Conservation (phyloP, 2,888 invertebrate genomes). For the Hypena proboscidalis region DNA sequence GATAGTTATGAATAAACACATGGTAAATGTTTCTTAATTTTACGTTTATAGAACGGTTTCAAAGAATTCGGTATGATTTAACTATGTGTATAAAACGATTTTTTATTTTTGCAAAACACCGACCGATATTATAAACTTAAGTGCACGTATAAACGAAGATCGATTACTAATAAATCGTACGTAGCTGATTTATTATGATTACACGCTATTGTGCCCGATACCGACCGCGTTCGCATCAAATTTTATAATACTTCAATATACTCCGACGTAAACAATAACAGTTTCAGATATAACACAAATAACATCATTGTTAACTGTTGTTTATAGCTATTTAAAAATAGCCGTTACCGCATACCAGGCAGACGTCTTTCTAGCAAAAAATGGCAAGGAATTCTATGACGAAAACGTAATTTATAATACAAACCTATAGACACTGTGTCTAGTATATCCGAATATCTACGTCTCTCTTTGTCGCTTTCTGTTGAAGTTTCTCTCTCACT, state of each 20-base stretch:
- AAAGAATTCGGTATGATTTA: no score
- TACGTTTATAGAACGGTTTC: no score
- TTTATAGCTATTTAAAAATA: slow-evolving; percentile 24
- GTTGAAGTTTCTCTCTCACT: slow-evolving; percentile 79
- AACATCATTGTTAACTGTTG: slow-evolving; percentile 30
- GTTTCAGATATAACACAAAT: slow-evolving; percentile 17
- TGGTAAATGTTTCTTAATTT: no score
- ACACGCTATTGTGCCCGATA: slow-evolving; percentile 16
- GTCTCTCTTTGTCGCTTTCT: slow-evolving; percentile 77
- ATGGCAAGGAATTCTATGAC: slow-evolving; percentile 52
- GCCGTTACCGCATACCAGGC: slow-evolving; percentile 30
- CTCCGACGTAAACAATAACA: slow-evolving; percentile 16
- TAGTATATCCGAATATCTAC: slow-evolving; percentile 77
- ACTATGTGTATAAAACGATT: no score
- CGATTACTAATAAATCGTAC: background rate
- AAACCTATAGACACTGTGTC: slow-evolving; percentile 77
- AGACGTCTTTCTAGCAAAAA: slow-evolving; percentile 26
- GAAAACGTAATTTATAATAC: slow-evolving; percentile 26
- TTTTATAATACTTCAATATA: slow-evolving; percentile 7
- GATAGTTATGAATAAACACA: no score
- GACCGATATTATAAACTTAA: no score
- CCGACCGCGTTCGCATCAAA: slow-evolving; percentile 2
- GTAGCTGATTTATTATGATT: slow-evolving; percentile 27
- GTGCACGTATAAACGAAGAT: slow-evolving; percentile 1
- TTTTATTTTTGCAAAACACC: no score